These are phyloP conservation scores for Ochropleura leucogaster DNA, from an alignment of 2,888 invertebrate genomes.

Conservation along the genomic window DNA sequence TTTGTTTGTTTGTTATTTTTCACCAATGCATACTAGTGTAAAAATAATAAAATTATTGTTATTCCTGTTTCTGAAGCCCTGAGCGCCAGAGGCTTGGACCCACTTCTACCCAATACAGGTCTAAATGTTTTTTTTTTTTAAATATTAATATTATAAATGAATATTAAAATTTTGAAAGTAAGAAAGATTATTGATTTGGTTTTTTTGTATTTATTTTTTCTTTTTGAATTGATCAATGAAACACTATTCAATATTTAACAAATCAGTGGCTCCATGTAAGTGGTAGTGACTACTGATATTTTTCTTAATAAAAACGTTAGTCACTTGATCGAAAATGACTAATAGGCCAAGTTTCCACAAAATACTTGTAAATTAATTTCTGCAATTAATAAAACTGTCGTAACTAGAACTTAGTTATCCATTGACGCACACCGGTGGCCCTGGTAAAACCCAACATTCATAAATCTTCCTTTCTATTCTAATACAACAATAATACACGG, in stretches of 20 bases:
- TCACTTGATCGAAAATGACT: slow-evolving; percentile 43
- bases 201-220: too few relatives aligned
- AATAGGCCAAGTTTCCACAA: slow-evolving; percentile 32
- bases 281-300: too few relatives aligned
- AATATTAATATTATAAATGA: too few relatives aligned
- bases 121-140: too few relatives aligned
- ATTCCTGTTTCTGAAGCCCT: too few relatives aligned
- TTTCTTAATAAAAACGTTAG: slow-evolving; percentile 4
- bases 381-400: slow-evolving; percentile 44
- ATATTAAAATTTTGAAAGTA: too few relatives aligned
- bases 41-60: too few relatives aligned
- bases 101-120: too few relatives aligned
- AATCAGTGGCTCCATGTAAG: background rate
- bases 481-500: slow-evolving; percentile 39
- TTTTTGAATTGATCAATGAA: background rate
- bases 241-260: background rate
- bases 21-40: background rate
- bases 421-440: slow-evolving; percentile 72
- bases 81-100: too few relatives aligned
- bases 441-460: slow-evolving; percentile 72
- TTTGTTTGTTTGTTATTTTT: background rate
- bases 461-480: slow-evolving; percentile 66
- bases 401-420: slow-evolving; percentile 47
- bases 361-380: slow-evolving; percentile 41
- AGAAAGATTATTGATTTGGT: too few relatives aligned